Evolutionary conservation across 2,797 vertebrate genomes (phyloP).

Genomic region (Bradypodion ventrale): DNA sequence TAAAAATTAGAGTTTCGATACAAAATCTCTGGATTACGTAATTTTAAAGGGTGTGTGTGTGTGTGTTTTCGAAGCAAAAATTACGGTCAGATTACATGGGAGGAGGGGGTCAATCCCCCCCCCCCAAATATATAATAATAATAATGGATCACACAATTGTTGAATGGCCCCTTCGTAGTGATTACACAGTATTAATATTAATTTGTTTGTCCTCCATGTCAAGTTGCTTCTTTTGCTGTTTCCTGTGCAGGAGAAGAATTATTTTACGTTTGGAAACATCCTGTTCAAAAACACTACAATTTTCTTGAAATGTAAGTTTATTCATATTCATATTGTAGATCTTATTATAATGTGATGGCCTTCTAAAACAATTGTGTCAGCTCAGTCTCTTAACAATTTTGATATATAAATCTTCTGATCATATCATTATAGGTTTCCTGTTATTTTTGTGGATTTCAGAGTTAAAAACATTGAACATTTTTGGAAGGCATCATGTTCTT

Average conservation of each 20-base stretch:
- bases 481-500: neutral
- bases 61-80: too few species aligned
- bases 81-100: too few species aligned
- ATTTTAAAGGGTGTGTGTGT: too few species aligned
- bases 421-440: neutral
- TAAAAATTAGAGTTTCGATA: too few species aligned
- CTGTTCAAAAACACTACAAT: constrained; percentile 91
- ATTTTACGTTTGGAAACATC: constrained; percentile 88
- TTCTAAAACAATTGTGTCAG: neutral
- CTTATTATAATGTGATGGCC: neutral
- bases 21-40: too few species aligned
- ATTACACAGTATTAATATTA: too few species aligned
- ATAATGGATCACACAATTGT: too few species aligned
- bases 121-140: too few species aligned
- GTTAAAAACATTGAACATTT: neutral
- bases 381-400: neutral
- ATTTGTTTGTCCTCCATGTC: neutral
- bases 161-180: too few species aligned
- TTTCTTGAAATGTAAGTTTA: constrained; percentile 88
- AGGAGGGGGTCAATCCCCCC: too few species aligned
- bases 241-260: constrained; percentile 78
- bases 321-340: neutral
- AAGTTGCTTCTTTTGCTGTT: neutral
- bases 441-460: neutral
- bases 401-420: neutral